Conservation (phyloP, 1,140 invertebrate species). For the Lepidurus packardi region DNA sequence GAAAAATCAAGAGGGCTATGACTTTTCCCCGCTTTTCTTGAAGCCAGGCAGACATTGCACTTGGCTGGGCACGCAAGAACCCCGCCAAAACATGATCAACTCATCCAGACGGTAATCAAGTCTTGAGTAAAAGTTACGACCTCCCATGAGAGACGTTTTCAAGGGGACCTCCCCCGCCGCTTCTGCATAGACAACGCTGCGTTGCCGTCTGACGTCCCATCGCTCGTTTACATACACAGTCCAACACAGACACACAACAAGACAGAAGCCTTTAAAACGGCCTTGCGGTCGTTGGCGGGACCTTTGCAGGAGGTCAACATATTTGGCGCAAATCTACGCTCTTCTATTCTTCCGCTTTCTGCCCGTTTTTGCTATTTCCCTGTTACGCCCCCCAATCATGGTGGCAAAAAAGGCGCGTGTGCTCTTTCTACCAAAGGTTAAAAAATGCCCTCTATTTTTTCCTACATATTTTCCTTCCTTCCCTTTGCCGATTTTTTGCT, state of each 20-base stretch:
- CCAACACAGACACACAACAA: background rate
- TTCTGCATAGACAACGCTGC: background rate
- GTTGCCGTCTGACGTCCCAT: no score
- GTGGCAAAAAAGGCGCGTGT: no score
- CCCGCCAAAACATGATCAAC: constrained; percentile 18
- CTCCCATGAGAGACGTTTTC: constrained; percentile 1
- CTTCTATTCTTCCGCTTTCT: no score
- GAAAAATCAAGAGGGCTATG: no score
- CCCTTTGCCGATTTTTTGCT: no score
- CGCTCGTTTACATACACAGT: background rate
- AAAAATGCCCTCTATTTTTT: no score
- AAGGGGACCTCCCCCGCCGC: constrained; percentile 16
- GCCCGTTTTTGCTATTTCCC: no score
- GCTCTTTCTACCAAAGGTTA: no score
- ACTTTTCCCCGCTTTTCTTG: background rate
- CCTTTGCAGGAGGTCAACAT: constrained; percentile 9
- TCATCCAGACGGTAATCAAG: constrained; percentile 1
- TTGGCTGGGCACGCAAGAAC: background rate
- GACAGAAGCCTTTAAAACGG: background rate
- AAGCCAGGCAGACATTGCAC: background rate
- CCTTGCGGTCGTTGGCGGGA: background rate
- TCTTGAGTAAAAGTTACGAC: constrained; percentile 1
- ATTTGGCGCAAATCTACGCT: background rate
- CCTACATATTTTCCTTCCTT: no score
- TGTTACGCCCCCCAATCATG: no score